These are phyloP conservation scores for Omphaloscelis lunosa DNA, from an alignment of 2,888 invertebrate genomes.

Conservation along the genomic window DNA sequence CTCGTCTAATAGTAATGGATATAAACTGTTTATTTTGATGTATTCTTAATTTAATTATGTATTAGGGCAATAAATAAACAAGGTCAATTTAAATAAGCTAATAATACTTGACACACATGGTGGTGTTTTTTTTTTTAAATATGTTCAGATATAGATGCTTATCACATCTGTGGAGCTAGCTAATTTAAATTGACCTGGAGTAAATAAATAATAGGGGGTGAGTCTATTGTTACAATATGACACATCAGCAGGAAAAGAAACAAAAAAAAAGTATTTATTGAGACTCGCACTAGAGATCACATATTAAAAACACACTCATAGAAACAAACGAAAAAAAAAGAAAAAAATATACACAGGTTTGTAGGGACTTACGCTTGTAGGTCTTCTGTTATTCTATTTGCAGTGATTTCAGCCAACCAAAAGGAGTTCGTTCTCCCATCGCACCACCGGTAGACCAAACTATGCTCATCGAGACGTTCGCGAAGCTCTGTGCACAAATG, in stretches of 20 bases:
- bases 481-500: slow-evolving; percentile 83
- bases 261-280: too few species aligned
- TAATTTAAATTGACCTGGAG: not conserved
- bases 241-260: not conserved
- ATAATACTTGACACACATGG: not conserved
- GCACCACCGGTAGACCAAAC: slow-evolving; percentile 75
- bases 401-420: slow-evolving; percentile 67
- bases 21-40: not conserved
- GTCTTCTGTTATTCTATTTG: not conserved
- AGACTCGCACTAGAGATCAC: too few species aligned
- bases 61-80: not conserved
- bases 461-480: slow-evolving; percentile 83
- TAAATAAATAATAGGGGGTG: not conserved
- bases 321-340: too few species aligned
- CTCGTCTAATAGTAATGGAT: too few species aligned
- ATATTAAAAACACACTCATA: too few species aligned
- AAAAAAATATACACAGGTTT: too few species aligned
- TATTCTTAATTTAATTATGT: not conserved
- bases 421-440: slow-evolving; percentile 66
- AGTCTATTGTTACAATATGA: not conserved
- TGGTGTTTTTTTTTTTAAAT: too few species aligned
- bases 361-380: not conserved
- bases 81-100: not conserved
- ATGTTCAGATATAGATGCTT: too few species aligned
- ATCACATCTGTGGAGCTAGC: too few species aligned